Base-by-base conservation (phyloP, 2,113 vertebrate species). In the Chaetodon trifascialis region DNA sequence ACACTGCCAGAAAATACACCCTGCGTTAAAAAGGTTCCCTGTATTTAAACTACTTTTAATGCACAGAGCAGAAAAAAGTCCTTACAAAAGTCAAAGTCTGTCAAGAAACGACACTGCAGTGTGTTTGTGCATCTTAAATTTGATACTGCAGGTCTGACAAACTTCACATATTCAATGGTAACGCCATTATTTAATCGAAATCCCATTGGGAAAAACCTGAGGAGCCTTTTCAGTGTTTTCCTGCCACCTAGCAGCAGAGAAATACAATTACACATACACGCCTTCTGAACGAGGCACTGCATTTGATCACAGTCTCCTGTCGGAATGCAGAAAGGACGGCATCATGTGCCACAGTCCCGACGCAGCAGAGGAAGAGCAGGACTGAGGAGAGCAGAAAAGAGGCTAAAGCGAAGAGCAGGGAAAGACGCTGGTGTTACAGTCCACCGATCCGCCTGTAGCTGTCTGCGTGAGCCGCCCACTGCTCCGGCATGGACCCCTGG, bases 371-470 rank as follows among this genome's bases (percentile, higher is more conserved):
- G 79, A 67, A 75, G 65, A 84, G 83, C 76, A 69, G 82, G 62
- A 34, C 15, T 4, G 63, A 60, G 11, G 25, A 71, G 14, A 52
- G 71, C 44, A 72, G 63, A 8, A 64, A 34, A 77, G 62, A 55
- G 66, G 75, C 47, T 75, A 80, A 67, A 76, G 38, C 3, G 76
- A 21, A 62, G 60, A 81, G 59, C 54, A 52, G 78, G 30, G 56
- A 73, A 51, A 79, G 60, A 83, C 2, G 85, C 73, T 73, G 91
- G 89, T 49, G 89, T 97, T 97, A 99, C 89, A 97, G 93, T 95
- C 97, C 96, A 91, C 97, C 97, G 72, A 97, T 98, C 95, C 97
- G 96, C 94, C 97, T 94, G 97, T 92, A 97, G 95, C 96, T 96
- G 95, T 98, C 97, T 87, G 96, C 94, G 77, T 98, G 97, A 95